A percentile compares a stretch with the other conserved stretches of the same genome.
Conservation (phyloP, 2,113 vertebrate genomes). For the Meleagris gallopavo region DNA sequence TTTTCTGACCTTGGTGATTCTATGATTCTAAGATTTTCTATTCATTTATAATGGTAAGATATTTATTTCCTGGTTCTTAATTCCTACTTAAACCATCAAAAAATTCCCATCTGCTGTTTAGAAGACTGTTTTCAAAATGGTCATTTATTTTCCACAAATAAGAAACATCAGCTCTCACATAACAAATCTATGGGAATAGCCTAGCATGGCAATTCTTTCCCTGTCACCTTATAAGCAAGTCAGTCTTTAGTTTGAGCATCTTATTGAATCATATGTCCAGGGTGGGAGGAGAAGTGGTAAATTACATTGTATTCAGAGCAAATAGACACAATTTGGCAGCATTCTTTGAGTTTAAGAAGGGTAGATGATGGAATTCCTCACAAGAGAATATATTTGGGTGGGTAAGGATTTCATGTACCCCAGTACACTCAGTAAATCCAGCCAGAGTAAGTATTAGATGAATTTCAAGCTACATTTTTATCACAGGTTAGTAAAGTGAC, state of each 20-base stretch:
- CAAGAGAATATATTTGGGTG: background rate
- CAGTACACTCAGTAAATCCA: background rate
- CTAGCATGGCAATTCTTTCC: background rate
- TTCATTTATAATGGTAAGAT: constrained; percentile 55
- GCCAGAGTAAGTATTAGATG: background rate
- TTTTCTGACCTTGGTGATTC: no score
- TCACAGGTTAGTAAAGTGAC: background rate
- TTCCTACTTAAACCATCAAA: constrained; percentile 26
- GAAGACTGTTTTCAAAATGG: background rate
- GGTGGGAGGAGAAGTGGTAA: background rate
- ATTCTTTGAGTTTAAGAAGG: background rate
- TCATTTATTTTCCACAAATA: background rate
- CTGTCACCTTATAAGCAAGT: background rate
- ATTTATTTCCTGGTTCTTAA: constrained; percentile 31
- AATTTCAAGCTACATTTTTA: constrained; percentile 40
- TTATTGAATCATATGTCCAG: background rate
- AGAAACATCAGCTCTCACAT: background rate
- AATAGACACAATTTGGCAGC: background rate
- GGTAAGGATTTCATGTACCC: background rate
- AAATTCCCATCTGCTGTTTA: background rate
- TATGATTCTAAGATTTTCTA: background rate
- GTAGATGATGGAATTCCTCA: background rate
- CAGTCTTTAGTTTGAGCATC: background rate
- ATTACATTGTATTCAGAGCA: background rate
- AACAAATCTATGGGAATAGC: background rate